Conservation (phyloP, 2,888 invertebrate genomes). For the Drosophila barbarae region DNA sequence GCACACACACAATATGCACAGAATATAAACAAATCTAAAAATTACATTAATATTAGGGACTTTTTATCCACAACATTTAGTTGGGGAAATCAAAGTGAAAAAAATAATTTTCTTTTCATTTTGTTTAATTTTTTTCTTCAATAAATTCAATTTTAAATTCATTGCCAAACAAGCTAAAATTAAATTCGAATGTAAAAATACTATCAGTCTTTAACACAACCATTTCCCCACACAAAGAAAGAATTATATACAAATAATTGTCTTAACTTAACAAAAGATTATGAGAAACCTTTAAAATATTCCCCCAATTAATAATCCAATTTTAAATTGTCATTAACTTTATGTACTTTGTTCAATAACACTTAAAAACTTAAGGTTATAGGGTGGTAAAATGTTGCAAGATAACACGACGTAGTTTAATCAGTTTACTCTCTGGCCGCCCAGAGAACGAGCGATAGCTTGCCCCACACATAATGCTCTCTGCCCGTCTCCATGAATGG, state of each 20-base stretch:
- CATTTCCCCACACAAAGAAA: too few relatives aligned
- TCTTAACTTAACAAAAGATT: neutral
- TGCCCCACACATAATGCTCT: conserved; percentile 5
- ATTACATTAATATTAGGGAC: too few relatives aligned
- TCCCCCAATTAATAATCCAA: neutral
- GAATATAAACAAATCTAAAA: too few relatives aligned
- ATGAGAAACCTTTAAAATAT: neutral
- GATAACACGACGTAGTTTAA: conserved; percentile 15
- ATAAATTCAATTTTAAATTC: too few relatives aligned
- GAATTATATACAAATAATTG: neutral
- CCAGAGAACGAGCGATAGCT: neutral
- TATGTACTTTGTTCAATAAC: conserved; percentile 2
- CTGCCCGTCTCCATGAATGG: conserved; percentile 24
- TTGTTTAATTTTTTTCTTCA: too few relatives aligned
- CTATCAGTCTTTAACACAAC: too few relatives aligned
- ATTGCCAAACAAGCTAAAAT: too few relatives aligned
- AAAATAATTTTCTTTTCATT: too few relatives aligned
- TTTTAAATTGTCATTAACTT: neutral
- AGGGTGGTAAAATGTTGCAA: conserved; percentile 38
- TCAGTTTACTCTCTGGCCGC: conserved; percentile 6
- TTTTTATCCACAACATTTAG: too few relatives aligned
- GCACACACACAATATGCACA: too few relatives aligned
- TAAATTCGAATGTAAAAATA: too few relatives aligned
- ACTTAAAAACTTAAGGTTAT: conserved; percentile 40
- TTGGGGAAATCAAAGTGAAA: too few relatives aligned